phyloP scores from a whole-genome alignment of 2,113 vertebrate species.

The Marmota flaviventris region DNA sequence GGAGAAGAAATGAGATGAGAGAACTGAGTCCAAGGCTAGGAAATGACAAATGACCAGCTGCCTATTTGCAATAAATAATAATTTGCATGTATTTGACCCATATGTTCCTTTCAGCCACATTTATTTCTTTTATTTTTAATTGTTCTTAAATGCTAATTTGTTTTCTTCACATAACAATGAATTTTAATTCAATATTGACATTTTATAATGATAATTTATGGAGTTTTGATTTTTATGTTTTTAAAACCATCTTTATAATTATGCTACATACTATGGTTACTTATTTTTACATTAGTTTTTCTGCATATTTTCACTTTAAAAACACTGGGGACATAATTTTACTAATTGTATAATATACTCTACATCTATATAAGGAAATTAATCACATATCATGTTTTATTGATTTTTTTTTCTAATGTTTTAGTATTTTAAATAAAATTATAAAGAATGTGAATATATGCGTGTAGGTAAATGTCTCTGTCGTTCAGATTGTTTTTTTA shows the following conservation, averaged over 20 bases:
- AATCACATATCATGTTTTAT: neutral
- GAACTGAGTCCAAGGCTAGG: neutral
- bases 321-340: neutral
- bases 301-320: neutral
- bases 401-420: neutral
- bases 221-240: neutral
- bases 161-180: conserved; percentile 6
- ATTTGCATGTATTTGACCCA: neutral
- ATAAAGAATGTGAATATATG: neutral
- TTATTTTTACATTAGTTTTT: neutral
- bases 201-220: neutral
- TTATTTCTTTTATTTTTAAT: neutral
- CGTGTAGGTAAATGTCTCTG: neutral
- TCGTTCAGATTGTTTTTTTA: neutral
- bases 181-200: neutral
- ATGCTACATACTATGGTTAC: neutral
- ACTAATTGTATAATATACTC: neutral
- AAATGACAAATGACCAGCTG: neutral
- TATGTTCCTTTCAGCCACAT: neutral
- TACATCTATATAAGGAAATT: neutral
- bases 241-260: neutral
- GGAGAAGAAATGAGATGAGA: neutral
- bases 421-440: neutral
- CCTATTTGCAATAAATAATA: neutral
- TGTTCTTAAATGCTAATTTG: conserved; percentile 26